A percentile compares a stretch with the other conserved stretches of the same genome.
These are phyloP conservation scores for Pantelozetes paolii DNA, from an alignment of 2,888 invertebrate species.

Conservation along the genomic window DNA sequence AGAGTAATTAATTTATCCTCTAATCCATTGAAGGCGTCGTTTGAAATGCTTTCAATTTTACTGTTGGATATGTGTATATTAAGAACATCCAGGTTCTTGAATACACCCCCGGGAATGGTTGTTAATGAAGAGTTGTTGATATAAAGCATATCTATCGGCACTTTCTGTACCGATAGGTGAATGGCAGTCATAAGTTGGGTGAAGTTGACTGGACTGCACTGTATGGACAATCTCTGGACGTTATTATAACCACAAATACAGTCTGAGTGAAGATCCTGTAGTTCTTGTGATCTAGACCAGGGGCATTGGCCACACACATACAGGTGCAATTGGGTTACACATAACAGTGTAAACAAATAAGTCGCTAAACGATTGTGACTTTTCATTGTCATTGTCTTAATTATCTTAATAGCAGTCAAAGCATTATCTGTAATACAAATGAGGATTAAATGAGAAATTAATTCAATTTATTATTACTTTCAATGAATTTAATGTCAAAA, in stretches of 20 bases:
- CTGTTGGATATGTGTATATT: constrained; percentile 42
- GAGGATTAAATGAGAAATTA: neutral
- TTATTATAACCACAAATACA: constrained; percentile 84
- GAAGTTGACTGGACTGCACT: constrained; percentile 48
- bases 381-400: neutral
- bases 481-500: neutral
- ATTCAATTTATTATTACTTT: neutral
- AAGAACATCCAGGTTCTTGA: constrained; percentile 41
- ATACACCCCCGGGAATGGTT: constrained; percentile 53
- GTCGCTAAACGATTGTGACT: neutral
- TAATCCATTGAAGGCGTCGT: constrained; percentile 64
- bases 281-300: constrained; percentile 65
- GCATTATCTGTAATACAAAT: neutral
- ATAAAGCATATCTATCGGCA: constrained; percentile 77
- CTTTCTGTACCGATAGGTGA: constrained; percentile 45
- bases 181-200: constrained; percentile 63
- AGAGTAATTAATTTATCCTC: constrained; percentile 73
- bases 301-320: constrained; percentile 63
- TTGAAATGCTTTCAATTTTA: constrained; percentile 55
- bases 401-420: neutral
- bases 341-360: neutral
- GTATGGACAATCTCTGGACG: constrained; percentile 55
- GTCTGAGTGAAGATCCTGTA: constrained; percentile 69
- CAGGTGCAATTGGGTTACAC: neutral
- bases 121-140: constrained; percentile 72